A percentile compares a stretch with the other conserved stretches of the same genome.
Conservation (phyloP, 1,140 invertebrate species). For the Brachionus manjavacas region DNA sequence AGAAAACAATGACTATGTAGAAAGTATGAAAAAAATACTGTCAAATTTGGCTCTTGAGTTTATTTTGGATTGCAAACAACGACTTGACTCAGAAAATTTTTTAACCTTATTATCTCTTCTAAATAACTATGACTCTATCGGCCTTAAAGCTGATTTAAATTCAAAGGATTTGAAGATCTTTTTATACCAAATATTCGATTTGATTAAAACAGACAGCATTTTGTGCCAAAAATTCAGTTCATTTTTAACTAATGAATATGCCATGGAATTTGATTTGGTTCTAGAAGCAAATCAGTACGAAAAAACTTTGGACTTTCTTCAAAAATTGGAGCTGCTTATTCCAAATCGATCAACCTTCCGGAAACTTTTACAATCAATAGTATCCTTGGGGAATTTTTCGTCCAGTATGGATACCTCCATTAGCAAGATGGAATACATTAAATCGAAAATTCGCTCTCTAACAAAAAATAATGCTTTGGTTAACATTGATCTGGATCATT, state of each 20-base stretch:
- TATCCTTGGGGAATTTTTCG: neutral
- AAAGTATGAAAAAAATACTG: neutral
- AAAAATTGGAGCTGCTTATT: neutral
- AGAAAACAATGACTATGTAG: neutral
- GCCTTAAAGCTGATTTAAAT: neutral
- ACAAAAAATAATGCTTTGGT: constrained; percentile 12
- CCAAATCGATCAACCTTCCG: neutral
- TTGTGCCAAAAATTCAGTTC: constrained; percentile 10
- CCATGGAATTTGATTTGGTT: neutral
- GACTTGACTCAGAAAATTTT: neutral
- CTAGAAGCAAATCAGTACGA: neutral
- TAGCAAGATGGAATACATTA: neutral
- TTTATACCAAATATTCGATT: neutral
- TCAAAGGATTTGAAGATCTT: neutral
- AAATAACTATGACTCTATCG: neutral
- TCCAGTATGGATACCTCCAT: neutral
- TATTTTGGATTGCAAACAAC: constrained; percentile 18
- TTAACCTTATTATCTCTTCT: neutral
- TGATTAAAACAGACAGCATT: neutral
- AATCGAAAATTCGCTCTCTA: neutral
- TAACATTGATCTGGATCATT: constrained; percentile 6
- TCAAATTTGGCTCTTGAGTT: neutral
- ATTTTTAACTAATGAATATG: constrained; percentile 10
- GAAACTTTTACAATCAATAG: constrained; percentile 7
- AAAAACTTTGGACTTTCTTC: neutral